phyloP scores from a whole-genome alignment of 2,113 vertebrate species.

The Equus quagga region DNA sequence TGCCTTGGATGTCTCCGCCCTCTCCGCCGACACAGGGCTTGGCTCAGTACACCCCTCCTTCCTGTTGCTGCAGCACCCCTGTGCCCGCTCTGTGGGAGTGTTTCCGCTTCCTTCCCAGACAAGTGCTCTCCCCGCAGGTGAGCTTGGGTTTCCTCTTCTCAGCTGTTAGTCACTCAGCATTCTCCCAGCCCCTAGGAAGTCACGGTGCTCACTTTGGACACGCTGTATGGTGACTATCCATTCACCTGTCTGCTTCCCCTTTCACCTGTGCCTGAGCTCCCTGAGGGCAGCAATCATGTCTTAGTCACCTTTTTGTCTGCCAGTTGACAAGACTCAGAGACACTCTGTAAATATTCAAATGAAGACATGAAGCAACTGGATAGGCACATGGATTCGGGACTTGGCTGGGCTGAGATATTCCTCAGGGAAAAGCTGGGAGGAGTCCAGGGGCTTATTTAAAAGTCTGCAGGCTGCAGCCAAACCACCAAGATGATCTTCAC shows the following conservation, averaged over 20 bases:
- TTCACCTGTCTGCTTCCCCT: not conserved
- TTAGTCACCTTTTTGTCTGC: not conserved
- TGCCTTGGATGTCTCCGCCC: not conserved
- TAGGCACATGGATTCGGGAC: not conserved
- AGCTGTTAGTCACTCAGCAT: not conserved
- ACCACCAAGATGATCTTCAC: not conserved
- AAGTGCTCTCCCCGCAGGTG: not conserved
- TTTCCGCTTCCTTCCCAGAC: not conserved
- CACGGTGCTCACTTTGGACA: not conserved
- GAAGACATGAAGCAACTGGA: not conserved
- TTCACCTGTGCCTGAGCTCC: not conserved
- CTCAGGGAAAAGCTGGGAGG: not conserved
- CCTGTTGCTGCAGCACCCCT: not conserved
- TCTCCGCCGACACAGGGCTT: not conserved
- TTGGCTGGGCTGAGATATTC: not conserved
- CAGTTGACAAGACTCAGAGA: not conserved
- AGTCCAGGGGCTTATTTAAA: not conserved
- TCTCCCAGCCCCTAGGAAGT: not conserved
- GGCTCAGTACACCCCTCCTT: not conserved
- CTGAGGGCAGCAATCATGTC: not conserved
- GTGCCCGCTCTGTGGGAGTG: not conserved
- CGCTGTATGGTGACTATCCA: not conserved
- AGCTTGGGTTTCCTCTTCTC: not conserved
- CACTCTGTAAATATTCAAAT: not conserved
- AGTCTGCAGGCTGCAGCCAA: not conserved